phyloP scores from a whole-genome alignment of 2,888 invertebrate genomes.

The Lumbricus terrestris region DNA sequence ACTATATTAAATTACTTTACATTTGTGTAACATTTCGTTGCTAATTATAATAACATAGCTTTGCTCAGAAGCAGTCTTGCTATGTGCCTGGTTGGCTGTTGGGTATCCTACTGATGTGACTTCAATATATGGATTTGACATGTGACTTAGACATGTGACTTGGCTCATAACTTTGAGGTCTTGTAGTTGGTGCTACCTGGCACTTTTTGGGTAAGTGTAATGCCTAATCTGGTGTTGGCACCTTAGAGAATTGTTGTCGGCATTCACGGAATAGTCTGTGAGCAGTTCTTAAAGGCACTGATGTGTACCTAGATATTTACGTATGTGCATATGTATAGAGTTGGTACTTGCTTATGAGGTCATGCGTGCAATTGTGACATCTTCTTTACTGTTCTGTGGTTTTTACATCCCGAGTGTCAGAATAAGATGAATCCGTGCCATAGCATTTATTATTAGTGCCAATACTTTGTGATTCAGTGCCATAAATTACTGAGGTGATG shows the following conservation, averaged over 20 bases:
- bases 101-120: not conserved
- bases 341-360: not conserved
- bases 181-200: not conserved
- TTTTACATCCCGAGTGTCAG: not conserved
- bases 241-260: not conserved
- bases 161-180: not conserved
- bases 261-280: not conserved
- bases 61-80: not conserved
- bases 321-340: not conserved
- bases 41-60: not conserved
- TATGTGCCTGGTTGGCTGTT: not conserved
- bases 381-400: not conserved
- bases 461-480: not conserved
- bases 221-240: not conserved
- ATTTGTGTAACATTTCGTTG: not conserved
- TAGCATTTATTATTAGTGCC: not conserved
- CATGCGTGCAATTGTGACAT: not conserved
- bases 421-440: not conserved
- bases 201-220: not conserved
- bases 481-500: too few relatives aligned
- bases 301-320: not conserved
- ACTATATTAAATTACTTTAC: not conserved
- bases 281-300: not conserved
- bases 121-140: not conserved
- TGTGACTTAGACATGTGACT: not conserved